A percentile compares a stretch with the other conserved stretches of the same genome.
Evolutionary conservation across 1,140 invertebrate species (phyloP).

Genomic region (Drosophila nikananu): DNA sequence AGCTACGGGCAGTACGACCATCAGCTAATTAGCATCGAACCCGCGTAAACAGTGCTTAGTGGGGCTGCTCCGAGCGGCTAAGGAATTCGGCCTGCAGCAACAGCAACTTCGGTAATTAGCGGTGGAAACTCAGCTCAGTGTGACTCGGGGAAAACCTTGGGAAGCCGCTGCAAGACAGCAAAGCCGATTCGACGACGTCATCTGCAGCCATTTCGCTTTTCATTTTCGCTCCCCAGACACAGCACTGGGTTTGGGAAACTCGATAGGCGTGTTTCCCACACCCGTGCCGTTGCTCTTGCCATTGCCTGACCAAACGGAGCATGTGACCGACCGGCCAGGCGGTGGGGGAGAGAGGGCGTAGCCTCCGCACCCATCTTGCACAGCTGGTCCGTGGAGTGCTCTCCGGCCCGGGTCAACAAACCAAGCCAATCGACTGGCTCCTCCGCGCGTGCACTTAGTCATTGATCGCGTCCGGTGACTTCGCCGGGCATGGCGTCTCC

Average conservation of each 20-base stretch:
- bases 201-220: constrained; percentile 68
- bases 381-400: constrained; percentile 36
- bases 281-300: not conserved
- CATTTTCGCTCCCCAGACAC: constrained; percentile 49
- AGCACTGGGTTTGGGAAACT: constrained; percentile 17
- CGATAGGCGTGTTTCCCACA: constrained; percentile 52
- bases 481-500: constrained; percentile 20
- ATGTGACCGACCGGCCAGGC: constrained; percentile 52
- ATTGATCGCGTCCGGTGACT: constrained; percentile 75
- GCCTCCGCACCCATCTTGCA: constrained; percentile 13
- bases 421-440: constrained; percentile 67
- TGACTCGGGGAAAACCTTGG: constrained; percentile 57
- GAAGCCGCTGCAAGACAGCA: constrained; percentile 36
- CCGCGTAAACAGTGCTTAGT: constrained; percentile 38
- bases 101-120: constrained; percentile 66
- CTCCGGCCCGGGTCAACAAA: constrained; percentile 69
- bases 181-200: constrained; percentile 58
- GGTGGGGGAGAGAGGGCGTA: constrained; percentile 1
- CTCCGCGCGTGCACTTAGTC: constrained; percentile 54
- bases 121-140: constrained; percentile 34
- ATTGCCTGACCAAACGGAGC: constrained; percentile 22
- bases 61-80: constrained; percentile 33
- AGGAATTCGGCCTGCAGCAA: constrained; percentile 39
- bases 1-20: constrained; percentile 18
- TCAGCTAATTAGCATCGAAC: constrained; percentile 55